A percentile compares a stretch with the other conserved stretches of the same genome.
phyloP scores from a whole-genome alignment of 2,113 vertebrate genomes.

The Australoheros scitulus region DNA sequence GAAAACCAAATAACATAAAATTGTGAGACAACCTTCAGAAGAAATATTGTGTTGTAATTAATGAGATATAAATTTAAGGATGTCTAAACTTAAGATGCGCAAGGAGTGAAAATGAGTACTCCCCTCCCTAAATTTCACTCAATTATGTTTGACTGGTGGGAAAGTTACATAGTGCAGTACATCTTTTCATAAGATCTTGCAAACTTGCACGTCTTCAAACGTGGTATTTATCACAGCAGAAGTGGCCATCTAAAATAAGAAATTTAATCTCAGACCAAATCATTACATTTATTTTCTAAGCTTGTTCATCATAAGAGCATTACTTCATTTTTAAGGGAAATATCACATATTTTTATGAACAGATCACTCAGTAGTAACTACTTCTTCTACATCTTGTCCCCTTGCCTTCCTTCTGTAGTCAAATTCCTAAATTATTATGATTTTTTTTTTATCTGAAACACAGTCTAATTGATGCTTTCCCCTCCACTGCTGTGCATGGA shows the following conservation, averaged over 20 bases:
- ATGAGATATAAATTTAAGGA: not conserved
- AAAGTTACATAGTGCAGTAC: not conserved
- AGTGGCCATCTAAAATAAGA: not conserved
- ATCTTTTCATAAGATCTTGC: not conserved
- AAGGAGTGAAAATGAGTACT: not conserved
- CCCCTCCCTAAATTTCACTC: not conserved
- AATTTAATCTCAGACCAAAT: not conserved
- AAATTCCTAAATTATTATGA: not conserved
- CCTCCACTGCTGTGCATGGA: not conserved
- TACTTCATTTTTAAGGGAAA: not conserved
- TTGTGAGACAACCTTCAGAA: slow-evolving; percentile 2
- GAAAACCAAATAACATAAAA: slow-evolving; percentile 8
- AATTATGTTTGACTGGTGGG: not conserved
- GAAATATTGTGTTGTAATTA: not conserved
- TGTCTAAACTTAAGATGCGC: not conserved
- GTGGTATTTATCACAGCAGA: too few relatives aligned
- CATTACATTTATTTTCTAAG: not conserved
- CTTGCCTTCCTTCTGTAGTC: not conserved
- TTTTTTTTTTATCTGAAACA: not conserved
- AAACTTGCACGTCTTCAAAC: not conserved
- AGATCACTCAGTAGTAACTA: not conserved
- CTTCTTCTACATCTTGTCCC: not conserved
- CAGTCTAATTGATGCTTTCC: not conserved
- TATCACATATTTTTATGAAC: not conserved
- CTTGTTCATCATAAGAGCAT: not conserved